Evolutionary conservation across 1,140 invertebrate genomes (phyloP).

Genomic region (Camponotus pennsylvanicus): DNA sequence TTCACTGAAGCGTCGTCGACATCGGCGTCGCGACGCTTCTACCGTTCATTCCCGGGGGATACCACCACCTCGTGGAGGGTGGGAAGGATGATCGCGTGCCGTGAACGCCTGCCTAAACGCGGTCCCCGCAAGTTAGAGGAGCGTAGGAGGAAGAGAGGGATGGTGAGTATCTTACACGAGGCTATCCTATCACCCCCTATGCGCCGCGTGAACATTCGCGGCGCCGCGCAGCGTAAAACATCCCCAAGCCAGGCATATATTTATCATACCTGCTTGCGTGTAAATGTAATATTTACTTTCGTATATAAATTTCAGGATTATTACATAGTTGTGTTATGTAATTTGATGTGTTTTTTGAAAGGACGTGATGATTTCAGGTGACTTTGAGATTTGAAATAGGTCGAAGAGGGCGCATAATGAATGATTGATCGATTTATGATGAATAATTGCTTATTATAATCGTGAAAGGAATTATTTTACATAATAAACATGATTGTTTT

Average conservation of each 20-base stretch:
- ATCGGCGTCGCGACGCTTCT: constrained; percentile 70
- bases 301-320: background rate
- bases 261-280: background rate
- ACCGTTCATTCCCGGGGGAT: constrained; percentile 57
- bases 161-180: constrained; percentile 21
- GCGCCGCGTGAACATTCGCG: constrained; percentile 9
- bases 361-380: background rate
- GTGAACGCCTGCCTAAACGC: constrained; percentile 74
- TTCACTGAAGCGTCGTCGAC: constrained; percentile 75
- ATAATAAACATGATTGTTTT: too few species aligned
- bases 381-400: background rate
- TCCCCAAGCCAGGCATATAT: background rate
- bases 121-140: constrained; percentile 29
- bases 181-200: background rate
- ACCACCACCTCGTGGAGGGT: constrained; percentile 16
- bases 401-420: background rate
- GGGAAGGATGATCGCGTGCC: constrained; percentile 70
- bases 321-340: background rate
- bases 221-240: background rate
- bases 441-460: too few species aligned
- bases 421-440: background rate
- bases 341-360: background rate
- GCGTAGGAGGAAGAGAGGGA: too few species aligned
- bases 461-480: too few species aligned
- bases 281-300: constrained; percentile 2